Conservation (phyloP, 2,888 invertebrate species). For the Leucophenga montana region DNA sequence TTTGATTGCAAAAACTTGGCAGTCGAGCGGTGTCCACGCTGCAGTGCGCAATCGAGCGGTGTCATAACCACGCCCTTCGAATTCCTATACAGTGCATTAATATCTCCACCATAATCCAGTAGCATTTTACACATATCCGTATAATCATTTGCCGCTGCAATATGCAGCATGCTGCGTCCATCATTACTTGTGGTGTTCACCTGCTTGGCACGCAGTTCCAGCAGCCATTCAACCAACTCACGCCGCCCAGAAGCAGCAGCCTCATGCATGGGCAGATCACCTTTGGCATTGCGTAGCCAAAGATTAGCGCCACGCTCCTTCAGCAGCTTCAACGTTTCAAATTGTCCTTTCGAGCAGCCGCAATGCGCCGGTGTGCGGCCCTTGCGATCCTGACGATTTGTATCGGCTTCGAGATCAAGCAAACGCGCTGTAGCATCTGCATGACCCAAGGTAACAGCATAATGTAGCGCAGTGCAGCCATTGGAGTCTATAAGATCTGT, state of each 20-base stretch:
- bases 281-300: slow-evolving; percentile 93
- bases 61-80: slow-evolving; percentile 90
- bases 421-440: slow-evolving; percentile 92
- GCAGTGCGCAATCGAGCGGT: slow-evolving; percentile 91
- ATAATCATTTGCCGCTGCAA: slow-evolving; percentile 94
- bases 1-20: slow-evolving; percentile 94
- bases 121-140: slow-evolving; percentile 93
- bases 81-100: slow-evolving; percentile 88
- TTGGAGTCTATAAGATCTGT: slow-evolving; percentile 93
- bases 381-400: slow-evolving; percentile 93
- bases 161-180: slow-evolving; percentile 93
- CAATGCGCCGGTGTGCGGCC: slow-evolving; percentile 95
- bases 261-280: slow-evolving; percentile 96
- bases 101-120: slow-evolving; percentile 87
- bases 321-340: slow-evolving; percentile 86
- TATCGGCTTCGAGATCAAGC: slow-evolving; percentile 90
- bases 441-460: slow-evolving; percentile 96
- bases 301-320: slow-evolving; percentile 87
- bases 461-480: slow-evolving; percentile 96
- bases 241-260: slow-evolving; percentile 93
- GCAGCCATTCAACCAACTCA: slow-evolving; percentile 90
- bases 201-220: slow-evolving; percentile 86
- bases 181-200: slow-evolving; percentile 93
- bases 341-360: slow-evolving; percentile 95
- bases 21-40: slow-evolving; percentile 88